Evolutionary conservation across 2,888 invertebrate genomes (phyloP).

Genomic region (Parelbella ahira): DNA sequence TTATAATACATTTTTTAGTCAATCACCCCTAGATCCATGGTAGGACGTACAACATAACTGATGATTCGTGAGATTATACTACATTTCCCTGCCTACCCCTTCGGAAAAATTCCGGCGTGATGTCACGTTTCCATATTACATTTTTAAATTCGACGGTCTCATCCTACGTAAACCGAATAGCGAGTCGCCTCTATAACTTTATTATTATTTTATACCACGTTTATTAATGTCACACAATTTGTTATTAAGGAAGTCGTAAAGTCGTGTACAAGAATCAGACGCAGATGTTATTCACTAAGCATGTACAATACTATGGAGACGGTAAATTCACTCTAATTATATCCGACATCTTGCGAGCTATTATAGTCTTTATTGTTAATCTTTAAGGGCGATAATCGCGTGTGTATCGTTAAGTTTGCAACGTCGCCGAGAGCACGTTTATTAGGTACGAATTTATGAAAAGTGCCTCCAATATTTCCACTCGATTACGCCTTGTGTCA

Average conservation of each 20-base stretch:
- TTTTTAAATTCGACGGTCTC: no score
- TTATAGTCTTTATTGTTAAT: not conserved
- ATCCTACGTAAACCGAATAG: no score
- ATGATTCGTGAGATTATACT: no score
- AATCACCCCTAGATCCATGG: no score
- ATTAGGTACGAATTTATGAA: constrained; percentile 35
- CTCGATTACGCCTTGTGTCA: constrained; percentile 44
- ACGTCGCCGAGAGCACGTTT: constrained; percentile 11
- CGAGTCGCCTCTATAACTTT: no score
- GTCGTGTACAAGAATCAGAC: constrained; percentile 12
- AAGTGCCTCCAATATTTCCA: constrained; percentile 43
- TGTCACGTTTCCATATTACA: no score
- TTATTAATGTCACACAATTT: constrained; percentile 26
- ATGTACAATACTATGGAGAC: constrained; percentile 6
- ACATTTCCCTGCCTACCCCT: no score
- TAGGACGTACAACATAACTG: no score
- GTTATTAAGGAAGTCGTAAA: constrained; percentile 33
- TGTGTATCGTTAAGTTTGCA: constrained; percentile 8
- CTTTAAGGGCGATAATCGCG: constrained; percentile 4
- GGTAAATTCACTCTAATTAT: constrained; percentile 18
- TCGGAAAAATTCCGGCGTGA: no score
- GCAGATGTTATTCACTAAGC: constrained; percentile 20
- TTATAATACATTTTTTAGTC: no score
- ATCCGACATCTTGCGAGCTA: not conserved
- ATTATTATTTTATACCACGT: constrained; percentile 5